These are phyloP conservation scores for Acleris holmiana DNA, from an alignment of 2,888 invertebrate species.

Conservation along the genomic window DNA sequence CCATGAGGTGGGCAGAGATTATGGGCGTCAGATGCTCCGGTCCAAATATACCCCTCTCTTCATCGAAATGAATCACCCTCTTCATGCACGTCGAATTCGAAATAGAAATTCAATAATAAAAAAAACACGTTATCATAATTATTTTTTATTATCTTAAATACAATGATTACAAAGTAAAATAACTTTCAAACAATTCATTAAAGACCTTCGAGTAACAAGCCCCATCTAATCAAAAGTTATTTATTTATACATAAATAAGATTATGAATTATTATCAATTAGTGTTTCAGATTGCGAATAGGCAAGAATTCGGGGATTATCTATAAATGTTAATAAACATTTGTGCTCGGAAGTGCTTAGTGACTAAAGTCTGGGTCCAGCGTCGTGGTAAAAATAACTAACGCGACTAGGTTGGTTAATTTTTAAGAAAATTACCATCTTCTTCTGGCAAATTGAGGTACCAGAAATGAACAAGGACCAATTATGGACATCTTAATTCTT, in stretches of 20 bases:
- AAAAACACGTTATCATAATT: conserved; percentile 51
- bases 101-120: neutral
- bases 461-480: too few species aligned
- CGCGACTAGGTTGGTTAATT: too few species aligned
- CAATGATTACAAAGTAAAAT: conserved; percentile 82
- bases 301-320: neutral
- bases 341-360: conserved; percentile 22
- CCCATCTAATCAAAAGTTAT: conserved; percentile 1
- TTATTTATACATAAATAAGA: conserved; percentile 1
- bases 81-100: too few species aligned
- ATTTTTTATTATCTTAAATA: conserved; percentile 77
- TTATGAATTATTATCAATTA: neutral
- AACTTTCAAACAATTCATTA: conserved; percentile 67
- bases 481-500: too few species aligned
- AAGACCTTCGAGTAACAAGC: conserved; percentile 24
- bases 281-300: neutral
- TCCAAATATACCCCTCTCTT: too few species aligned
- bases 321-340: conserved; percentile 12
- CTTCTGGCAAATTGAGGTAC: too few species aligned
- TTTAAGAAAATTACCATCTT: too few species aligned
- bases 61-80: too few species aligned
- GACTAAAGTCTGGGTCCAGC: neutral
- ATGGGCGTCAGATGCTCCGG: too few species aligned
- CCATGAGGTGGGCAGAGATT: too few species aligned
- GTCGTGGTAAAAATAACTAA: too few species aligned